Conservation (phyloP, 2,113 vertebrate genomes). For the Aegithalos caudatus region DNA sequence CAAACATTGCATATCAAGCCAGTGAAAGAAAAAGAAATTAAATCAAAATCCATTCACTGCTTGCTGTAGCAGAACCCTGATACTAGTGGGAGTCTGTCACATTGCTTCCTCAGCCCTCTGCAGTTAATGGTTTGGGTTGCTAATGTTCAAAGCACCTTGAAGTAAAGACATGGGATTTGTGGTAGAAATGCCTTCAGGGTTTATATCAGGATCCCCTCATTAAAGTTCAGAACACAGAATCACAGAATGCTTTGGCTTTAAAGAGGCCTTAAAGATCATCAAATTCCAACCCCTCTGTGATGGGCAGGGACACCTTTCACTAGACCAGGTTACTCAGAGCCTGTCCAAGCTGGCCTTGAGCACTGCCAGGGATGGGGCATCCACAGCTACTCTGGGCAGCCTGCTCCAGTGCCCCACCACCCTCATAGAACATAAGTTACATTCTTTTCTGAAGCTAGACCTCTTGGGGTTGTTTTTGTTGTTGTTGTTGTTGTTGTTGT, state of each 20-base stretch:
- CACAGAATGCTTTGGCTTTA: not conserved
- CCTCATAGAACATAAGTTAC: not conserved
- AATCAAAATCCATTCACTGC: not conserved
- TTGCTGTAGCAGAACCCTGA: not conserved
- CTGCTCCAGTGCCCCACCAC: not conserved
- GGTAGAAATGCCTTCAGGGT: not conserved
- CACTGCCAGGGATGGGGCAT: not conserved
- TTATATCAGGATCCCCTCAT: not conserved
- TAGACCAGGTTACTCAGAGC: not conserved
- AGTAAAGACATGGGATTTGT: not conserved
- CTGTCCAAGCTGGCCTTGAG: not conserved
- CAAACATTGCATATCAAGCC: not conserved
- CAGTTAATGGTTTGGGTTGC: not conserved
- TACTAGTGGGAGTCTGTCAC: not conserved
- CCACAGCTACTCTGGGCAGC: not conserved
- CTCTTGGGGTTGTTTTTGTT: too few species aligned
- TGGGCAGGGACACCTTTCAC: not conserved
- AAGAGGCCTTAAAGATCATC: not conserved
- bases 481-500: too few species aligned
- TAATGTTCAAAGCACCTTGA: not conserved
- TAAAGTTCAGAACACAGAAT: not conserved
- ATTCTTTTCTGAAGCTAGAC: not conserved
- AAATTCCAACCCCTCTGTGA: not conserved
- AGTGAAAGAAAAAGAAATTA: not conserved
- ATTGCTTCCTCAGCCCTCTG: not conserved